Conservation (phyloP, 2,113 vertebrate species). For the Xiphias gladius region DNA sequence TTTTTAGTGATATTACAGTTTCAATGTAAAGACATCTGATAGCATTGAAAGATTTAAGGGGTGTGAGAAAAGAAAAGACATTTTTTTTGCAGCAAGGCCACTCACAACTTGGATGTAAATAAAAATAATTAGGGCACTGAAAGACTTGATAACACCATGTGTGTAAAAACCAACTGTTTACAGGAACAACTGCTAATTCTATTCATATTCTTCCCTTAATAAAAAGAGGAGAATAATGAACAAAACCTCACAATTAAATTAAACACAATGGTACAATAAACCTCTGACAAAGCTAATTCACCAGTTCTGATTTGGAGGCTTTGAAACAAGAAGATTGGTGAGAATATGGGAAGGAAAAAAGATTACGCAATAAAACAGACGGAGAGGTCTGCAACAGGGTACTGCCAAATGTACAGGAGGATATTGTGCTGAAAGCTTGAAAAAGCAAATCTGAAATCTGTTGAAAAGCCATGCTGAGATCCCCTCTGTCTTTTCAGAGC, state of each 20-base stretch:
- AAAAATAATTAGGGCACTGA: not conserved
- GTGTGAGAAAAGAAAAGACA: not conserved
- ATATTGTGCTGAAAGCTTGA: not conserved
- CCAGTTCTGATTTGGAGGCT: conserved; percentile 1
- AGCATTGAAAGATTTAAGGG: not conserved
- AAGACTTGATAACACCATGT: not conserved
- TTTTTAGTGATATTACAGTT: not conserved
- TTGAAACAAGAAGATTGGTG: not conserved
- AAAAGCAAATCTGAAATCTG: not conserved
- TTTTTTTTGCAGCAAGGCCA: not conserved
- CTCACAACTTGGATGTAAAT: no score
- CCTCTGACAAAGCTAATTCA: not conserved
- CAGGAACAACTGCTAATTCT: not conserved
- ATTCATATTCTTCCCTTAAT: not conserved
- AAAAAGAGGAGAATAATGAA: not conserved
- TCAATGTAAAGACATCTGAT: not conserved
- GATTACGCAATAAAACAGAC: conserved; percentile 13
- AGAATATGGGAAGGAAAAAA: not conserved
- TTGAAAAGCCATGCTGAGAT: not conserved
- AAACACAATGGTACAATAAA: conserved; percentile 9
- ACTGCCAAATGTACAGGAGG: not conserved
- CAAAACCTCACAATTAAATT: not conserved
- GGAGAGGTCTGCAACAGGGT: not conserved
- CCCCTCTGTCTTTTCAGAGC: not conserved
- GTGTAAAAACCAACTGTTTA: conserved; percentile 2